Evolutionary conservation across 2,113 vertebrate genomes (phyloP).

Genomic region (Pelusios castaneus): DNA sequence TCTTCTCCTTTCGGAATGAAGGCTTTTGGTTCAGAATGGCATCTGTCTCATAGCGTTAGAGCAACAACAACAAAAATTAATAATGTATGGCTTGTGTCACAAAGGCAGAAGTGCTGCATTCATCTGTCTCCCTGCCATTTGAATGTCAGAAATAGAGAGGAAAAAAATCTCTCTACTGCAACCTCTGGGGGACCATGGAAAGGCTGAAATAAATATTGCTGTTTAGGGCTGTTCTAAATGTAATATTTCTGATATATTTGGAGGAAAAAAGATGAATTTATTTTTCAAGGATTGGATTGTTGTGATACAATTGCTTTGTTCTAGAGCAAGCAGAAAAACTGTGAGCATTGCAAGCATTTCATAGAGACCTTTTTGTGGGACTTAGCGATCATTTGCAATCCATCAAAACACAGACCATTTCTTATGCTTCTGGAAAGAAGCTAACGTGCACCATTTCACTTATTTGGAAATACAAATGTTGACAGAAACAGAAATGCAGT

Average conservation of each 20-base stretch:
- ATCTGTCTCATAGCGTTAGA: conserved; percentile 55
- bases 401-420: not conserved
- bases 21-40: conserved; percentile 52
- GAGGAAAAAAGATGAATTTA: not conserved
- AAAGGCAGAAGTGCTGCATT: conserved; percentile 50
- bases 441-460: not conserved
- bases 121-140: conserved; percentile 45
- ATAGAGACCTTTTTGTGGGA: not conserved
- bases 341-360: not conserved
- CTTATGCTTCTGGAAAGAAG: conserved; percentile 16
- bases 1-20: conserved; percentile 47
- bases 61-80: conserved; percentile 63
- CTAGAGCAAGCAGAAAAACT: not conserved
- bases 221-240: conserved; percentile 12
- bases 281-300: conserved; percentile 12
- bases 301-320: not conserved
- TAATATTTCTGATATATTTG: conserved; percentile 40
- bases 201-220: conserved; percentile 25
- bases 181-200: conserved; percentile 20
- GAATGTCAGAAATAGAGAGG: conserved; percentile 35
- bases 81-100: conserved; percentile 59
- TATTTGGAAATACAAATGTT: not conserved
- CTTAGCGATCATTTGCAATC: not conserved
- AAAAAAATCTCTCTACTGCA: conserved; percentile 5
- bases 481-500: not conserved